Evolutionary conservation across 92 coral and sea anemone genomes (phyloP).

Genomic region (Zoanthus sociatus): DNA sequence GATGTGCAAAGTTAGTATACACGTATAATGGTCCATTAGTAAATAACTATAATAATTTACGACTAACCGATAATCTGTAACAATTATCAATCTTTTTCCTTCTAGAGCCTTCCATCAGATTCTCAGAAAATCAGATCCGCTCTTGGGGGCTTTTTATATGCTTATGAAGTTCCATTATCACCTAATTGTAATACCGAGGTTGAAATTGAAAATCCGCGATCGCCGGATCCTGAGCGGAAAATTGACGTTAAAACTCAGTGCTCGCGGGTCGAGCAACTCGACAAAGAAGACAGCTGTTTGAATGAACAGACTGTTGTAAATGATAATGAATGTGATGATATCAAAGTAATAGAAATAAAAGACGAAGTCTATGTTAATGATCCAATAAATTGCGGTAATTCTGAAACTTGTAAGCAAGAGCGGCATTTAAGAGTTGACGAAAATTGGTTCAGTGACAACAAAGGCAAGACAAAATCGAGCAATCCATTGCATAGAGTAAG

Average conservation of each 20-base stretch:
- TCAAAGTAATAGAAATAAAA: slow-evolving; percentile 32
- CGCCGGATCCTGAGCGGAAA: slow-evolving; percentile 44
- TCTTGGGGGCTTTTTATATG: slow-evolving; percentile 88
- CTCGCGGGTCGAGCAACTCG: slow-evolving; percentile 34
- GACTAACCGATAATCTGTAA: no score
- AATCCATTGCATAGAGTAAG: slow-evolving; percentile 67
- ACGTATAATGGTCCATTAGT: no score
- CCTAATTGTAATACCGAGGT: slow-evolving; percentile 52
- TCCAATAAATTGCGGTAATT: slow-evolving; percentile 31
- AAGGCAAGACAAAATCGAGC: slow-evolving; percentile 54
- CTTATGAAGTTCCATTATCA: slow-evolving; percentile 88
- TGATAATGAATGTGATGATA: slow-evolving; percentile 16
- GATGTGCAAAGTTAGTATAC: no score
- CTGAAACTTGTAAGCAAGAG: slow-evolving; percentile 54
- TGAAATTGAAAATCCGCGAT: slow-evolving; percentile 35
- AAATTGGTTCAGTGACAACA: slow-evolving; percentile 85
- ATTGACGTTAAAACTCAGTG: slow-evolving; percentile 10
- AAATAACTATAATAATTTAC: no score
- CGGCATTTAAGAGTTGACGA: slow-evolving; percentile 74
- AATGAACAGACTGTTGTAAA: slow-evolving; percentile 11
- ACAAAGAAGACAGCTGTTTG: neutral
- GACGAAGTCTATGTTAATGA: slow-evolving; percentile 29
- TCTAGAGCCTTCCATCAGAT: slow-evolving; percentile 91
- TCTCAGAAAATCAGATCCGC: slow-evolving; percentile 93
- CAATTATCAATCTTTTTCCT: neutral